Conservation (phyloP, 2,113 vertebrate genomes). For the Xiphophorus hellerii region DNA sequence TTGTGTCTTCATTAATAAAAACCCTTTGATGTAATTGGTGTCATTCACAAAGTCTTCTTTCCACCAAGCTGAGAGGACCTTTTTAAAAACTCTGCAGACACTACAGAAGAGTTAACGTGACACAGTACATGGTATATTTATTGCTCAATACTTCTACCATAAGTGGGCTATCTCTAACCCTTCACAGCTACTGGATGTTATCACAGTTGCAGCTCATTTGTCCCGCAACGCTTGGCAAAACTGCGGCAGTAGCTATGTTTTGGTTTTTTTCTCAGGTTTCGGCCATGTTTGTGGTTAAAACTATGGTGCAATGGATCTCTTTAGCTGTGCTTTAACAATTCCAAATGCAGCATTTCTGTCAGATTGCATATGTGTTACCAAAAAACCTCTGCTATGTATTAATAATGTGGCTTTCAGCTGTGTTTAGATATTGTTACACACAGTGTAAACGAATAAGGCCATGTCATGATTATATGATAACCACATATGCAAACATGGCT, state of each 20-base stretch:
- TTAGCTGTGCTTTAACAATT: neutral
- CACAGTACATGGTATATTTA: constrained; percentile 4
- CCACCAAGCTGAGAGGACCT: too few species aligned
- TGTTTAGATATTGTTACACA: constrained; percentile 4
- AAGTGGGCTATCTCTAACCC: neutral
- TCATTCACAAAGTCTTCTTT: neutral
- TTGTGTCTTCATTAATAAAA: neutral
- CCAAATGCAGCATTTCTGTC: neutral
- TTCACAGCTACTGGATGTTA: constrained; percentile 9
- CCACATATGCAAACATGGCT: neutral
- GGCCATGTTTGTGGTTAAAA: neutral
- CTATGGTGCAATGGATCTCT: neutral
- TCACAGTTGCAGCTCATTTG: constrained; percentile 15
- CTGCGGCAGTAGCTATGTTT: neutral
- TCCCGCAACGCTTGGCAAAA: neutral
- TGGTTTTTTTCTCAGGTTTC: neutral
- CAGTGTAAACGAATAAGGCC: constrained; percentile 1
- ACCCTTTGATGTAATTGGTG: neutral
- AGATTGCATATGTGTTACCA: constrained; percentile 1
- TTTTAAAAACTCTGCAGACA: neutral
- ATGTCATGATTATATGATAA: neutral
- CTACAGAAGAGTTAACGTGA: neutral
- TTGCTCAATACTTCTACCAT: neutral
- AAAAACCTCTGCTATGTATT: constrained; percentile 1
- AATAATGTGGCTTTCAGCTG: constrained; percentile 7